Percentiles rank a stretch among this genome's conserved stretches.
phyloP scores from a whole-genome alignment of 2,888 invertebrate genomes.

The Drosophila peninsularis region DNA sequence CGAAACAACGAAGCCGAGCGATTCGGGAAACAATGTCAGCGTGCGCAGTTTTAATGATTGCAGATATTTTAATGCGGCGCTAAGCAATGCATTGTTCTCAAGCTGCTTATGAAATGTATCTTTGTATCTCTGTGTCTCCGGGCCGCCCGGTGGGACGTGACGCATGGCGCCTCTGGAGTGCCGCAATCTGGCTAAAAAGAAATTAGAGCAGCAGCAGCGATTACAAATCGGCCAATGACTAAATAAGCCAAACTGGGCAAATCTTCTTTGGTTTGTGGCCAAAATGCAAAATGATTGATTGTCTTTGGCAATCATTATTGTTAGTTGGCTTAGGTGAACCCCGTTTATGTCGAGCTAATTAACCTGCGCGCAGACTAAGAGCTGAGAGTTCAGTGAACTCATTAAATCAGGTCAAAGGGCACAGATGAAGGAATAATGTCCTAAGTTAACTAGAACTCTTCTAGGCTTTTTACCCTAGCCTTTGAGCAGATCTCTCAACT shows the following conservation, averaged over 20 bases:
- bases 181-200: conserved; percentile 18
- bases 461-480: no score
- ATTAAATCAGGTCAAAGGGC: conserved; percentile 23
- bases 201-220: conserved; percentile 14
- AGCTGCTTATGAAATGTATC: conserved; percentile 49
- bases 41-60: conserved; percentile 80
- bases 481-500: conserved; percentile 47
- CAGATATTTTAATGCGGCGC: conserved; percentile 82
- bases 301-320: conserved; percentile 70
- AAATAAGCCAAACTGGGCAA: conserved; percentile 15
- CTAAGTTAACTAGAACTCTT: not conserved
- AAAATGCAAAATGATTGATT: conserved; percentile 76
- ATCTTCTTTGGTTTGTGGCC: conserved; percentile 36
- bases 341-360: conserved; percentile 65
- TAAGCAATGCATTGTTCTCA: conserved; percentile 74
- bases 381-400: conserved; percentile 53
- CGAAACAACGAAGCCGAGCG: conserved; percentile 69
- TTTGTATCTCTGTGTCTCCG: conserved; percentile 31
- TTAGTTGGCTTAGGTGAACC: conserved; percentile 43
- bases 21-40: conserved; percentile 76
- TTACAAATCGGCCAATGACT: not conserved
- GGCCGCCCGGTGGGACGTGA: conserved; percentile 5
- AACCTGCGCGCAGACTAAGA: conserved; percentile 55
- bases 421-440: not conserved
- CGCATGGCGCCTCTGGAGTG: conserved; percentile 21